Percentiles rank a stretch among this genome's conserved stretches.
Conservation (phyloP, 2,113 vertebrate species). For the Carettochelys insculpta region DNA sequence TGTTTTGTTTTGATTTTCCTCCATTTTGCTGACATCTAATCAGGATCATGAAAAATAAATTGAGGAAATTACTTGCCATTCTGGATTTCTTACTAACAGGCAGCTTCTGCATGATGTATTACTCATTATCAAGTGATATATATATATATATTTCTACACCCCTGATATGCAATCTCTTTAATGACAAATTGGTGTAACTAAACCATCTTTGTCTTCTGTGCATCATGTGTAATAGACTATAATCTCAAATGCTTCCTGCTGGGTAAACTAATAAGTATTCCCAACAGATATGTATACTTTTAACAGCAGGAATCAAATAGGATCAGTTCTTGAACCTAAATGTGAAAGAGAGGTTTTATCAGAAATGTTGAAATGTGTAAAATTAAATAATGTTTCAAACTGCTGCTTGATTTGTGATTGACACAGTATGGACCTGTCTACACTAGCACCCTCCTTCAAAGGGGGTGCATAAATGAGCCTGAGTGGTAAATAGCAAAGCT, state of each 20-base stretch:
- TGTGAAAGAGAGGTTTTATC: background rate
- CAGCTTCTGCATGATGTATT: background rate
- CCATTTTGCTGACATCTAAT: background rate
- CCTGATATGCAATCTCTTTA: background rate
- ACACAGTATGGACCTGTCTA: background rate
- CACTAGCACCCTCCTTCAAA: too few species aligned
- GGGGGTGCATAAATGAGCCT: too few species aligned
- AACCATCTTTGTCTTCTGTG: background rate
- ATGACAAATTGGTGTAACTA: background rate
- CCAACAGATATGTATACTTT: background rate
- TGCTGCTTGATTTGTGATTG: background rate
- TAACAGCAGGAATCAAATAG: background rate
- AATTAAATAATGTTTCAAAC: background rate
- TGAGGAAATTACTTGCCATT: background rate
- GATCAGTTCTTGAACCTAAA: background rate
- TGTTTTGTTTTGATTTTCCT: background rate
- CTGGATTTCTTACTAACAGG: background rate
- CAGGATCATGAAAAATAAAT: background rate
- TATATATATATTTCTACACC: too few species aligned
- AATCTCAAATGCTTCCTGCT: background rate
- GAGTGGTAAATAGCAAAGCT: too few species aligned
- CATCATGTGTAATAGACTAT: background rate
- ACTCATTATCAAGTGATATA: background rate
- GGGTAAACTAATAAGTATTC: background rate
- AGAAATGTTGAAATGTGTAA: background rate